Evolutionary conservation across 2,797 vertebrate species (phyloP), one percentile per base, ranked within the genome.

Genomic region (Gephyroberyx darwinii): DNA sequence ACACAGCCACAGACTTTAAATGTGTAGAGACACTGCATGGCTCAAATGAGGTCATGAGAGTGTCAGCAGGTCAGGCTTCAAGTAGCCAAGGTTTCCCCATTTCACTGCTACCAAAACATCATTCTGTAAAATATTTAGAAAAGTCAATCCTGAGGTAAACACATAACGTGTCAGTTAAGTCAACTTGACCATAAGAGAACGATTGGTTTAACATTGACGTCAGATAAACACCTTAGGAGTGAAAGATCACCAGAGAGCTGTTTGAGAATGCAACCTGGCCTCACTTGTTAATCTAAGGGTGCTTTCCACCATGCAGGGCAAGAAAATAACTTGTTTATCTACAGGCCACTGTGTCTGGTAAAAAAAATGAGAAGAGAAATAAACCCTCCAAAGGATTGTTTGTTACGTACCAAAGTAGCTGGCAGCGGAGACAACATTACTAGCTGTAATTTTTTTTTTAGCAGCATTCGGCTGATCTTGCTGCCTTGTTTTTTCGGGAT

Each of bases 81-180:
- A 45, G 16, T 45, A 16, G 35, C 39, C 20, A 19, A 5, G 13
- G n/a, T 53, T 30, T 56, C 31, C 26, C 12, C 13, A 8, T 50
- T 67, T 54, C 45, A 39, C 17, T 47, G 13, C 17, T 56, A 20
- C 8, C n/a, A 55, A 37, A 43, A 45, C n/a, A 26, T 19, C 33
- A 16, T 31, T 58, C 45, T 47, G 35, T 51, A 10, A 70, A 47
- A 19, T 31, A 54, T 39, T 71, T 12, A 47, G 19, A 65, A 4
- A 31, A 39, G 45, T n/a, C 19, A 22, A 39, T n/a, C 19, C 20
- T 51, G 17, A 6, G 19, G 41, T 68, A 51, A 57, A 61, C 69
- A 57, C 73, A 58, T 33, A 31, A 22, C 2, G 16, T 12, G 5
- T 37, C 14, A 55, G 26, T 31, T 2, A 19, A 13, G 8, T 41